Percentiles rank a stretch among this genome's conserved stretches.
These are phyloP conservation scores for Theristus sp. DNA, from an alignment of 2,888 invertebrate species.

Conservation along the genomic window DNA sequence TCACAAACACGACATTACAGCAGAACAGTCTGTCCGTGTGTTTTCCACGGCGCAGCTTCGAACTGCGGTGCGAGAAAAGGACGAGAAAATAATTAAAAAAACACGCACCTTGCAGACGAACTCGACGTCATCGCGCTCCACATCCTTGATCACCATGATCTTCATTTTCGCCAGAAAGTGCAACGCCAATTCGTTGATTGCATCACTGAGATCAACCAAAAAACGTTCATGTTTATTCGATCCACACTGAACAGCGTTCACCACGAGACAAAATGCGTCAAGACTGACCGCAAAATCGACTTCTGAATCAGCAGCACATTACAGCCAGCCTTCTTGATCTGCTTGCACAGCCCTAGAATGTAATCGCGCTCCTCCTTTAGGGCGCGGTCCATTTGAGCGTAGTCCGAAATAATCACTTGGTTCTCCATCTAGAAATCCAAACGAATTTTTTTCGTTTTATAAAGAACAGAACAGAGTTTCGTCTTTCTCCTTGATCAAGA, in stretches of 20 bases:
- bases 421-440: conserved; percentile 61
- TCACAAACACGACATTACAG: too few relatives aligned
- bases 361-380: conserved; percentile 90
- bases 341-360: conserved; percentile 91
- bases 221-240: too few relatives aligned
- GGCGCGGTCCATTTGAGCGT: conserved; percentile 98
- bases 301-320: conserved; percentile 82
- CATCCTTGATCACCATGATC: conserved; percentile 89
- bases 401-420: conserved; percentile 78
- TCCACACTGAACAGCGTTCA: too few relatives aligned
- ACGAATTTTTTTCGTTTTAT: neutral
- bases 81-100: neutral
- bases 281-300: conserved; percentile 49
- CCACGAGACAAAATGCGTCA: neutral
- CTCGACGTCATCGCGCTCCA: conserved; percentile 93
- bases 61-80: too few relatives aligned
- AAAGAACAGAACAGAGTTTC: too few relatives aligned
- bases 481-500: neutral
- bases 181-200: conserved; percentile 81
- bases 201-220: conserved; percentile 51
- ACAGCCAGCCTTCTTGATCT: conserved; percentile 94
- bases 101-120: conserved; percentile 63
- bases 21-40: too few relatives aligned
- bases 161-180: conserved; percentile 98
- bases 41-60: too few relatives aligned